Evolutionary conservation across 2,888 invertebrate species (phyloP), one percentile per base, ranked within the genome.

Genomic region (Tricholauxania praeusta): DNA sequence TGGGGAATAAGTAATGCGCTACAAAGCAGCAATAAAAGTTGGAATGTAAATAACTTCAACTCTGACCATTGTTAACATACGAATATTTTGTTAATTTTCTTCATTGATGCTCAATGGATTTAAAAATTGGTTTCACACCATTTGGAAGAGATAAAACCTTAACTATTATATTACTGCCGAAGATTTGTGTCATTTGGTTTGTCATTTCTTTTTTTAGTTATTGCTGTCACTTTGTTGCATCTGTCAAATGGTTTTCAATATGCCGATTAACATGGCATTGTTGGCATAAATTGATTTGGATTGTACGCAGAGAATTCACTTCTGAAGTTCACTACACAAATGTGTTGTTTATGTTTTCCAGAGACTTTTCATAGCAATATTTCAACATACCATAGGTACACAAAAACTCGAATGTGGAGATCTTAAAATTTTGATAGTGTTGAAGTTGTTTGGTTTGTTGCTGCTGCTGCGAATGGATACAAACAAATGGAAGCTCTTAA

Each of bases 141-240:
- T 52, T 19, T 65, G 32, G 14, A 10, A 53, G 53, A 66, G 39
- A 39, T 39, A 39, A 39, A 39, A 39, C 39, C 39, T 2, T 32
- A 19, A 68, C 49, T 59, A 22, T 68, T 69, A 22, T 32, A 49
- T n/a, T 3, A 22, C 22, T 48, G 68, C 22, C 12, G 15, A 49
- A 48, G 59, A 69, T 69, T 69, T 60, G 59, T 69, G 68, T 69
- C 68, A 69, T 48, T 69, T 47, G 3, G 39, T 57, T 47, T 32
- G 52, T 14, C 12, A 39, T 39, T 7, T 32, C 62, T 52, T 39
- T 48, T 22, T 22, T 48, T 64, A 53, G 63, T 70, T 63, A 39
- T 32, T 19, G 49, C 32, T 53, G 63, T 62, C 39, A 39, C 39
- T 62, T 19, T 63, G 60, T 69, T 28, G 49, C 39, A 19, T 51